Base-by-base conservation (phyloP, 2,888 invertebrate genomes). In the Apantesis nais region DNA sequence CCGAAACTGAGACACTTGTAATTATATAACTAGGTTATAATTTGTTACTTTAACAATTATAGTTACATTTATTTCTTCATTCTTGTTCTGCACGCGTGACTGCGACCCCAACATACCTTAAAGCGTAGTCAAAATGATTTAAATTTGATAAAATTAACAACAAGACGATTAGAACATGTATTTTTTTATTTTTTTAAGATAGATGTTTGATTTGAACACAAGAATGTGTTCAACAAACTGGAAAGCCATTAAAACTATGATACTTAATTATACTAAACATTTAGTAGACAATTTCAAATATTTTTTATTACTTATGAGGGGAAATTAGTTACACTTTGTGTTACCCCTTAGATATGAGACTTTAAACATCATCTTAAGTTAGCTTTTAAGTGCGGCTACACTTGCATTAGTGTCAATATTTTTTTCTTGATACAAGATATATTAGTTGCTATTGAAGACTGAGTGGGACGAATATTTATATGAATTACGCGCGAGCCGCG, bases 241-340 rank as follows among this genome's bases (percentile, higher is more conserved):
- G 44, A 63, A 63, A 44, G 12, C 11, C 22, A 63, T 44, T 22
- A 63, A 63, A 63, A 22, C 63, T 22, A 44, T 31, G 22, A 22
- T 63, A 29, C 29, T 63, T 63, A 44, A 63, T 63, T 37, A 63
- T 29, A 11, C 31, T 29, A 63, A 63, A 63, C 29, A 41, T 44
- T 63, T 9, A 63, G 9, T 62, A 63, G 11, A 41, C 29, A 63
- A 41, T 29, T 63, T 44, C 22, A 44, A 14, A 63, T 63, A 44
- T 5, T 29, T 52, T 63, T 63, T 44, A 63, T 63, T 31, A 29
- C 41, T 63, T 63, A 22, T 29, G 0, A 44, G 22, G 41, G n/a
- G 31, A 44, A 63, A 63, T 41, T 63, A 44, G 41, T 63, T 31
- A 31, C 31, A 29, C 16, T 29, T 16, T 55, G 12, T 55, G n/a